These are phyloP conservation scores for Bagarius yarrelli DNA, from an alignment of 2,113 vertebrate species.

Conservation along the genomic window DNA sequence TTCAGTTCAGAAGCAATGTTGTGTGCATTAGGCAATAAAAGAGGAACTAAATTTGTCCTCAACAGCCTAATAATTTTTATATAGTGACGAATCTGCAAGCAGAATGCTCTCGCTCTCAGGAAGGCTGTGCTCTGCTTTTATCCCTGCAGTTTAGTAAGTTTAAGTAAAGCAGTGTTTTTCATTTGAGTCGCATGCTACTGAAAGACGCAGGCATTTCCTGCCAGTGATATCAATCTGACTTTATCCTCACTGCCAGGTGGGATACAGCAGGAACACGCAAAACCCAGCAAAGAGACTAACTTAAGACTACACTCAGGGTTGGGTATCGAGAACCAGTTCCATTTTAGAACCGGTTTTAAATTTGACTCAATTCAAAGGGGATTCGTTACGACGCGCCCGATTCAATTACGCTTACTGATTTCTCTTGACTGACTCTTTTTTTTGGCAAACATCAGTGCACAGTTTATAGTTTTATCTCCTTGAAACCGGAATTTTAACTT, in stretches of 20 bases:
- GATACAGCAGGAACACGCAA: neutral
- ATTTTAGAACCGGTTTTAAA: no score
- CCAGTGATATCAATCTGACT: neutral
- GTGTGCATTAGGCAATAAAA: neutral
- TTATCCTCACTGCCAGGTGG: neutral
- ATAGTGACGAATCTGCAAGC: neutral
- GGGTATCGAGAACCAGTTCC: no score
- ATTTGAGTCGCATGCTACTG: neutral
- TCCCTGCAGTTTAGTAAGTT: neutral
- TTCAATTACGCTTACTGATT: no score
- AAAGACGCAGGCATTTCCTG: neutral
- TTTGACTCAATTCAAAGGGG: no score
- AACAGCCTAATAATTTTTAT: constrained; percentile 12
- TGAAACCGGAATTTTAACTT: no score
- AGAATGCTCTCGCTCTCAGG: neutral
- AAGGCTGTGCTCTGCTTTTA: neutral
- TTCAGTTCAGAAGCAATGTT: neutral
- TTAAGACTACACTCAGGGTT: neutral
- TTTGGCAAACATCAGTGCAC: no score
- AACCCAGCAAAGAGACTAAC: neutral
- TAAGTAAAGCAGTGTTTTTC: neutral
- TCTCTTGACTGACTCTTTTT: no score
- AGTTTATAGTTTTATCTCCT: no score
- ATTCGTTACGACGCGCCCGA: no score
- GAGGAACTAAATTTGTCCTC: neutral